phyloP scores from a whole-genome alignment of 2,888 invertebrate species.

The Euplagia quadripunctaria region DNA sequence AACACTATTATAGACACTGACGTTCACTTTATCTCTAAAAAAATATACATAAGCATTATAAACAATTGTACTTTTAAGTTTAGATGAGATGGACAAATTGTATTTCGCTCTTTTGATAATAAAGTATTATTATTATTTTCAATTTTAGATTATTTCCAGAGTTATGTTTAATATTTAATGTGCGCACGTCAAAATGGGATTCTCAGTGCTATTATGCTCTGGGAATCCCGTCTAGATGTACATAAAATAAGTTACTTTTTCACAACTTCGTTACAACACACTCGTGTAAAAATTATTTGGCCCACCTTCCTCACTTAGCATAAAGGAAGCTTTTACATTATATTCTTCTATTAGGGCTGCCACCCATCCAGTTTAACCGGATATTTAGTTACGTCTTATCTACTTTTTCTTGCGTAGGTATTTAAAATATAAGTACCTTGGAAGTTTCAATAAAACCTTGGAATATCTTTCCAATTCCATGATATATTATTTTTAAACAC shows the following conservation, averaged over 20 bases:
- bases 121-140: no score
- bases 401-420: neutral
- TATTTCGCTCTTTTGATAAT: no score
- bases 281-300: conserved; percentile 12
- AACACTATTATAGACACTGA: no score
- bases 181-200: neutral
- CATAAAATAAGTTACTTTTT: conserved; percentile 7
- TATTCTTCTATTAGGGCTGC: conserved; percentile 11
- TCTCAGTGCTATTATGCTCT: neutral
- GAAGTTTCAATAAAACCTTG: neutral
- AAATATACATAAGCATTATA: no score
- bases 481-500: neutral
- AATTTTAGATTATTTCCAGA: no score
- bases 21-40: no score
- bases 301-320: neutral
- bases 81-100: no score
- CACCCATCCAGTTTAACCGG: neutral
- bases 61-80: no score
- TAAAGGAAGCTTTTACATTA: conserved; percentile 17
- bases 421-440: neutral
- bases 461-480: no score
- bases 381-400: neutral
- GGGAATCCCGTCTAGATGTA: no score
- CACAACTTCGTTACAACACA: conserved; percentile 8
- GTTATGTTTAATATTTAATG: no score